A percentile compares a stretch with the other conserved stretches of the same genome.
phyloP scores from a whole-genome alignment of 2,888 invertebrate species.

The Torymus tubicola region DNA sequence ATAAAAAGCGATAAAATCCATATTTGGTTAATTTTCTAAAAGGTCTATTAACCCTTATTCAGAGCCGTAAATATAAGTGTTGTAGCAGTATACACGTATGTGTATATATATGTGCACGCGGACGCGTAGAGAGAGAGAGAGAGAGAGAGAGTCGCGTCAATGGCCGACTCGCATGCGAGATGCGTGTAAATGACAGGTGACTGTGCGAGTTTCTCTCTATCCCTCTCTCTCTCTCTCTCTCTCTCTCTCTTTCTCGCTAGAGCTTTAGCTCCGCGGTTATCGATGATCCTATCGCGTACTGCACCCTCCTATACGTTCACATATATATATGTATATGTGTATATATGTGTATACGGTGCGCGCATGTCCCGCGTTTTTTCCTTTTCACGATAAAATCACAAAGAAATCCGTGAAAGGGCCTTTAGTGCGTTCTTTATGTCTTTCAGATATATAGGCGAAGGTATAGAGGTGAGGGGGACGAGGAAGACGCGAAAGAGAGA shows the following conservation, averaged over 20 bases:
- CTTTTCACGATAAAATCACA: constrained; percentile 50
- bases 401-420: constrained; percentile 43
- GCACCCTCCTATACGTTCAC: not conserved
- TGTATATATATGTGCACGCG: no score
- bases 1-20: constrained; percentile 46
- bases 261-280: constrained; percentile 21
- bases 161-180: constrained; percentile 49
- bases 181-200: constrained; percentile 60
- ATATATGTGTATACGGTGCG: no score
- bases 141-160: constrained; percentile 33
- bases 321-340: not conserved
- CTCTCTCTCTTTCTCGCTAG: not conserved
- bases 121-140: not conserved
- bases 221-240: not conserved
- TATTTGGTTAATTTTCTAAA: constrained; percentile 55
- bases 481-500: constrained; percentile 3
- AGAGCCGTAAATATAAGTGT: not conserved
- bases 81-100: no score
- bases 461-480: no score
- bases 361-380: not conserved
- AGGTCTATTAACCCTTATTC: constrained; percentile 49
- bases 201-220: constrained; percentile 9
- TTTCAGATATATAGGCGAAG: constrained; percentile 10
- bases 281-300: constrained; percentile 35
- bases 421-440: constrained; percentile 33